Percentiles rank a stretch among this genome's conserved stretches.
Evolutionary conservation across 1,140 invertebrate species (phyloP).

Genomic region (Tachypleus tridentatus): DNA sequence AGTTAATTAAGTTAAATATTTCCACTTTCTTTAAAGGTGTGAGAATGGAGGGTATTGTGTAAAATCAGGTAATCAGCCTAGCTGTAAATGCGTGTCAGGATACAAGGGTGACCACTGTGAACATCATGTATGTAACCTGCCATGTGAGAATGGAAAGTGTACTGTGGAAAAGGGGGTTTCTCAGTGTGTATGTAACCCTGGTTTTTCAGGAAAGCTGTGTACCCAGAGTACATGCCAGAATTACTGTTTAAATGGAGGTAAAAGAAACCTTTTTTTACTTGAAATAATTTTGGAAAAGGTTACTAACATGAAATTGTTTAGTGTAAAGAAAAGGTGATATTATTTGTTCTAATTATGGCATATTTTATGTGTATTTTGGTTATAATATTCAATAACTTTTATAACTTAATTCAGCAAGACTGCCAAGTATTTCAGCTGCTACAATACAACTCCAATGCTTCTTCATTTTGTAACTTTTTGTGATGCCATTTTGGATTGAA

Average conservation of each 20-base stretch:
- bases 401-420: too few species aligned
- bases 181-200: constrained; percentile 29
- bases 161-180: constrained; percentile 28
- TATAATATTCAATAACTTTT: too few species aligned
- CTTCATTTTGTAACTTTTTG: too few species aligned
- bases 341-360: too few species aligned
- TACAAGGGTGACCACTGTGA: constrained; percentile 35
- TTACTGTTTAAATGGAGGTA: constrained; percentile 22
- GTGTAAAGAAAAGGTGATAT: too few species aligned
- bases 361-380: too few species aligned
- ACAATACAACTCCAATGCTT: too few species aligned
- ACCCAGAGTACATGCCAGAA: constrained; percentile 15
- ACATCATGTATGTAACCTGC: constrained; percentile 17
- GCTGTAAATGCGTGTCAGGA: constrained; percentile 33
- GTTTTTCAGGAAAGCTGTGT: constrained; percentile 27
- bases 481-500: too few species aligned
- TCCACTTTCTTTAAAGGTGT: constrained; percentile 23
- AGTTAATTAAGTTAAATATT: too few species aligned
- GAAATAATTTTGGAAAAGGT: too few species aligned
- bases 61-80: constrained; percentile 6
- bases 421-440: too few species aligned
- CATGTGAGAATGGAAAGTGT: constrained; percentile 25
- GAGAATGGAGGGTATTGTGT: constrained; percentile 35
- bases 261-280: background rate
- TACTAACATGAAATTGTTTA: too few species aligned